Evolutionary conservation across 2,888 invertebrate genomes (phyloP), one percentile per base, ranked within the genome.

Genomic region (Oligia strigilis): DNA sequence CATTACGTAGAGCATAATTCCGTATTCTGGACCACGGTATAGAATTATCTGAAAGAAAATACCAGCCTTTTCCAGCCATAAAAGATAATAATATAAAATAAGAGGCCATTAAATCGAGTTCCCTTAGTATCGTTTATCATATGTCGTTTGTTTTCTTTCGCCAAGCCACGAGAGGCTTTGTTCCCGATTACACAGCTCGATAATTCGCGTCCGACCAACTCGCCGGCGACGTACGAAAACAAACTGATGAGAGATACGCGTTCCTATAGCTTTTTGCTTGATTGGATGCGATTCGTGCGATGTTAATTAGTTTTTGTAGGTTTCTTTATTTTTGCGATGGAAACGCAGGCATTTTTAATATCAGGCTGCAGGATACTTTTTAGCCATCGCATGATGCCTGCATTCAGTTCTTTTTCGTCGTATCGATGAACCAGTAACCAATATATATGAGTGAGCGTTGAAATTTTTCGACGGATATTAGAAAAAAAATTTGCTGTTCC

Each of bases 121-220:
- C 8, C 64, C 52, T 70, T 80, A 65, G 78, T 78, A 82, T 36
- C 65, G 72, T 71, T 74, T 80, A 70, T 77, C 75, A 64, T 69
- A 58, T 75, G 77, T 88, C 75, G 69, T 83, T 88, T 77, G 64
- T 87, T 83, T 87, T 81, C 71, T 86, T 87, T 85, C 75, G 14
- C 76, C 46, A 60, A 76, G 67, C 82, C 70, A 69, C 60, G 69
- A 65, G 71, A 69, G 75, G 75, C 80, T 87, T 87, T 88, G 87
- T 87, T 88, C 80, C 71, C 75, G 81, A 85, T 85, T 87, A 85
- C 88, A 80, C 80, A 79, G 88, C 62, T 81, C 88, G 79, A 87
- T 88, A 81, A 83, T 87, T 79, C 75, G 62, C 65, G 75, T 43
- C 78, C 23, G 46, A 46, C 36, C 77, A 40, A 49, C 43, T 66